Conservation (phyloP, 2,113 vertebrate genomes). For the Channa argus region DNA sequence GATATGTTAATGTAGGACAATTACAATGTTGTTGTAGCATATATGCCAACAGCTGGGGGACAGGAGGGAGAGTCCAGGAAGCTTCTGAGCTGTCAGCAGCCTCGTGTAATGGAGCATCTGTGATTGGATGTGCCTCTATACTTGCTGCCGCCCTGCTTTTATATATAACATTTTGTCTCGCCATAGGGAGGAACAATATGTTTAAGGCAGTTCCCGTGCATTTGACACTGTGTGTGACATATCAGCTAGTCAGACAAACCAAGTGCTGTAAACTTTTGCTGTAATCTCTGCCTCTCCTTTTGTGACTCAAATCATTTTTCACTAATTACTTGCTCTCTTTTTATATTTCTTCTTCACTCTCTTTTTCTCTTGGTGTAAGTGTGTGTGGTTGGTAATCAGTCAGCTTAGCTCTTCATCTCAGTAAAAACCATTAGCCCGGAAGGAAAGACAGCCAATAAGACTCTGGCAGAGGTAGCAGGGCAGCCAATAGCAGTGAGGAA, state of each 20-base stretch:
- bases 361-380: slow-evolving; percentile 19
- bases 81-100: neutral
- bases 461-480: slow-evolving; percentile 7
- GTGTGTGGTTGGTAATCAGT: slow-evolving; percentile 75
- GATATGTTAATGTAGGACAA: slow-evolving; percentile 29
- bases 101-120: neutral
- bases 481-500: slow-evolving; percentile 64
- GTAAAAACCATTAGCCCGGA: slow-evolving; percentile 83
- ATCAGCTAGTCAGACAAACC: slow-evolving; percentile 34
- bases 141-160: neutral
- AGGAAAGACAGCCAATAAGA: slow-evolving; percentile 77
- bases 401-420: slow-evolving; percentile 80
- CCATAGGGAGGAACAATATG: neutral
- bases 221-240: neutral
- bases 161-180: neutral
- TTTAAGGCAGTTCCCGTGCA: neutral
- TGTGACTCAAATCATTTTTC: slow-evolving; percentile 56
- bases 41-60: slow-evolving; percentile 24
- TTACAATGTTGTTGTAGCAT: slow-evolving; percentile 1
- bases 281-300: slow-evolving; percentile 56
- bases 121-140: neutral
- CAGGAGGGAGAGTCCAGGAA: slow-evolving; percentile 3
- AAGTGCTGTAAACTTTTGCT: slow-evolving; percentile 44
- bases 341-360: slow-evolving; percentile 38
- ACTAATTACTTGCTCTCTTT: slow-evolving; percentile 58